Evolutionary conservation across 2,797 vertebrate genomes (phyloP).

Genomic region (Hemibagrus guttatus): DNA sequence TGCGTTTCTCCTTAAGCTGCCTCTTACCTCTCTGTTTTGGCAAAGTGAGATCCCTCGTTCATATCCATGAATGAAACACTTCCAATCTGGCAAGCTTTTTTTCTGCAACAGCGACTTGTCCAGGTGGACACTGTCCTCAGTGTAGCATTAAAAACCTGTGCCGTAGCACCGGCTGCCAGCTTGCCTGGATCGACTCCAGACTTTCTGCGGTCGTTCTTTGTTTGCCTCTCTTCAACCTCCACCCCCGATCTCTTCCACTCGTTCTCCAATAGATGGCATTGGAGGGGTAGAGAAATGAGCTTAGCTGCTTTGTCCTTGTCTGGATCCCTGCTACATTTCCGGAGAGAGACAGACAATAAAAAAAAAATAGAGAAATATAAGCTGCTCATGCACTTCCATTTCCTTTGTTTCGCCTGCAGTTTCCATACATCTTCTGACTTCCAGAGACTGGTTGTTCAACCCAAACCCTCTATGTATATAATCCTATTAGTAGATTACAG

Average conservation of each 20-base stretch:
- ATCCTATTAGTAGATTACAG: not conserved
- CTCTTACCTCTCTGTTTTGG: conserved; percentile 22
- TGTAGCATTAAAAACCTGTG: conserved; percentile 13
- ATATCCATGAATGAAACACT: conserved; percentile 25
- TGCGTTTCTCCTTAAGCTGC: conserved; percentile 26
- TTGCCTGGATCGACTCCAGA: conserved; percentile 25
- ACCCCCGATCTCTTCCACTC: not conserved
- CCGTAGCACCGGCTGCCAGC: conserved; percentile 23
- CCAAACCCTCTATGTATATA: not conserved
- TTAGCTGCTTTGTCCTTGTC: not conserved
- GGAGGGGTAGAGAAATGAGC: conserved; percentile 48
- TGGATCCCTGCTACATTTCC: conserved; percentile 1
- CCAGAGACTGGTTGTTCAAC: not conserved
- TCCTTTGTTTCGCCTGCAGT: not conserved
- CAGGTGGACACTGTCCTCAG: conserved; percentile 34
- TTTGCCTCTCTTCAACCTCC: conserved; percentile 36
- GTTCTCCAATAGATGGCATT: conserved; percentile 62
- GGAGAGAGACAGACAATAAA: not conserved
- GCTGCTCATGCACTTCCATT: not conserved
- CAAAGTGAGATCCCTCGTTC: not conserved
- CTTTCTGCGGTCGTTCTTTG: conserved; percentile 35
- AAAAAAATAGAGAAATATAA: not conserved
- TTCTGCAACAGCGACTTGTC: conserved; percentile 7
- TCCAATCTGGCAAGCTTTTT: conserved; percentile 26
- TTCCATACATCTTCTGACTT: not conserved